Base-by-base conservation (phyloP, 2,797 vertebrate species). In the Australoheros facetus region DNA sequence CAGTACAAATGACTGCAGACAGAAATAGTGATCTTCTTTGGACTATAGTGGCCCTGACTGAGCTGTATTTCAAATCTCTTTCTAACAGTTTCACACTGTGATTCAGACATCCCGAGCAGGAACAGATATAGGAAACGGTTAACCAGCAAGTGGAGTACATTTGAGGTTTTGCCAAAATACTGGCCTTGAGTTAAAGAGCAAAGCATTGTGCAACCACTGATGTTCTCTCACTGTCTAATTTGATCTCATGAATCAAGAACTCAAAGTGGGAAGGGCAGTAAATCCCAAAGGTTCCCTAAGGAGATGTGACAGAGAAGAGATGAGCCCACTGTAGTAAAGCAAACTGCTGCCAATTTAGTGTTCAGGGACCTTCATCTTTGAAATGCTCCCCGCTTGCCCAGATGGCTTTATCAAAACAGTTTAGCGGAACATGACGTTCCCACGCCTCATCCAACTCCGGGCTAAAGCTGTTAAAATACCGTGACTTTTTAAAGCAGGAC, bases 171-270 rank as follows among this genome's bases (percentile, higher is more conserved):
- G 81, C 78, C 55, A 66, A 51, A 87, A 73, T 19, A 28, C 78
- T 56, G 66, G 86, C 88, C 81, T 83, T 60, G 56, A 81, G 73
- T 89, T 85, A 86, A 81, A 91, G 85, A 85, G 83, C 83, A 85
- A 85, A 83, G 79, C 76, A 76, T 85, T 91, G 88, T 83, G 82
- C 77, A 73, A 85, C 80, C 82, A 74, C 79, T 80, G 86, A 87
- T 92, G 88, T 83, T 93, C 87, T 70, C 79, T 75, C 79, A 19
- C 83, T 56, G 89, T 89, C 86, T 95, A 94, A 95, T 96, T 94
- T 90, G 93, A 95, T 94, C 91, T 74, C 74, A 53, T 92, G 89
- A 95, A 95, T 94, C 93, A 89, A 84, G 76, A 78, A 80, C 79
- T 92, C 83, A 86, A 85, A 91, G 85, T 80, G 85, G 82, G 80